Base-by-base conservation (phyloP, 2,888 invertebrate genomes). In the Pelosia muscerda region DNA sequence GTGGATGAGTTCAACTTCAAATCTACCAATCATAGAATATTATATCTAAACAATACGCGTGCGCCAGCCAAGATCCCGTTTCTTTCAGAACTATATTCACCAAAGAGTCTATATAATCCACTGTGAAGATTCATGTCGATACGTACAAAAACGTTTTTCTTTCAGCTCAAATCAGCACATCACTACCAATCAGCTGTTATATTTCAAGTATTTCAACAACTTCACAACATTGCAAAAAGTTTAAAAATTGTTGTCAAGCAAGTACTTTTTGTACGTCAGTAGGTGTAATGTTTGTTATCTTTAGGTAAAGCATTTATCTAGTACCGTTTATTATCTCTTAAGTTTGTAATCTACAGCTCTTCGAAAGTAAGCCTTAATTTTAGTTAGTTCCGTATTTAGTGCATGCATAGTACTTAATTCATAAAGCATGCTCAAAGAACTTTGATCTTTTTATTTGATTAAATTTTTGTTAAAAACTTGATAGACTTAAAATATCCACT, bases 381-480 rank as follows among this genome's bases (percentile, higher is more conserved):
- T 42, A 63, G 58, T 57, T 65, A 68, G 66, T 66, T 71, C 68
- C 66, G 66, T 66, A 71, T 65, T 56, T 60, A 56, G 42, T 57
- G 53, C 57, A 15, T 26, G 25, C 28, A 8, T 11, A 25, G 54
- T 25, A 31, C 22, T 4, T 42, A n/a, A 23, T 15, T 59, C 34
- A 9, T 25, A 59, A 55, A 38, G 49, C 49, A 49, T 49, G 49
- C n/a, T 42, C 19, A 19, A 49, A 49, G 49, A 49, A 49, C 49
- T 49, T 49, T 49, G n/a, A 38, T 8, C 38, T 13, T 4, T n/a
- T 15, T 34, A 42, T 5, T 15, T 15, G 19, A 38, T 38, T 15
- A 19, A 38, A 42, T 19, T 42, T 42, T 42, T 19, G 13, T 19
- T 13, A 42, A 42, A 42, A 13, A 38, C 38, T 38, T 38, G 19